Evolutionary conservation across 2,797 vertebrate genomes (phyloP).

Genomic region (Microctenopoma stevenorrisi): DNA sequence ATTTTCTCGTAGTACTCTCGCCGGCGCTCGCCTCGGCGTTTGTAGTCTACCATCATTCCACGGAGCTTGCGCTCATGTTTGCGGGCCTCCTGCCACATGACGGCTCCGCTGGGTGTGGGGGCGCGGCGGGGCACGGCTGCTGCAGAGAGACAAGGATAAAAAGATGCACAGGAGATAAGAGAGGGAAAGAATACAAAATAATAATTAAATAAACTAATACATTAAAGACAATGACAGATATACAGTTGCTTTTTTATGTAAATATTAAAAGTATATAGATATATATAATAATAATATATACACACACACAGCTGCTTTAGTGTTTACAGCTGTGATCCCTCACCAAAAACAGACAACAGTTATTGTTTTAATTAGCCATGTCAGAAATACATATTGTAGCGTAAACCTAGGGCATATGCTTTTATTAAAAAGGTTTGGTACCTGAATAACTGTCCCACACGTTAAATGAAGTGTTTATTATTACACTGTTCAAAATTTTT

Average conservation of each 20-base stretch:
- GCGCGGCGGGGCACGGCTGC: slow-evolving; percentile 87
- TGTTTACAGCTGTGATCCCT: neutral
- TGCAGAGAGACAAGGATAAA: slow-evolving; percentile 33
- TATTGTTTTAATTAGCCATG: no score
- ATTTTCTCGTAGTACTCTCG: slow-evolving; percentile 97
- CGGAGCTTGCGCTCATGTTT: slow-evolving; percentile 97
- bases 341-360: neutral
- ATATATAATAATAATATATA: neutral
- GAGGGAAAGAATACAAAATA: neutral
- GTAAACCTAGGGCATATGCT: no score
- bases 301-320: neutral
- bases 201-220: neutral
- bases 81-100: slow-evolving; percentile 98
- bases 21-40: slow-evolving; percentile 92
- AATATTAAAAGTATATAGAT: neutral
- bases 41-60: slow-evolving; percentile 98
- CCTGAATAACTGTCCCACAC: no score
- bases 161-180: neutral
- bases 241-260: neutral
- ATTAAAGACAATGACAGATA: neutral
- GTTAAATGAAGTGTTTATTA: no score
- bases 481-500: no score
- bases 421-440: no score
- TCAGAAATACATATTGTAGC: no score
- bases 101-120: slow-evolving; percentile 86